Evolutionary conservation across 2,797 vertebrate genomes (phyloP).

Genomic region (Coregonus suidteri): DNA sequence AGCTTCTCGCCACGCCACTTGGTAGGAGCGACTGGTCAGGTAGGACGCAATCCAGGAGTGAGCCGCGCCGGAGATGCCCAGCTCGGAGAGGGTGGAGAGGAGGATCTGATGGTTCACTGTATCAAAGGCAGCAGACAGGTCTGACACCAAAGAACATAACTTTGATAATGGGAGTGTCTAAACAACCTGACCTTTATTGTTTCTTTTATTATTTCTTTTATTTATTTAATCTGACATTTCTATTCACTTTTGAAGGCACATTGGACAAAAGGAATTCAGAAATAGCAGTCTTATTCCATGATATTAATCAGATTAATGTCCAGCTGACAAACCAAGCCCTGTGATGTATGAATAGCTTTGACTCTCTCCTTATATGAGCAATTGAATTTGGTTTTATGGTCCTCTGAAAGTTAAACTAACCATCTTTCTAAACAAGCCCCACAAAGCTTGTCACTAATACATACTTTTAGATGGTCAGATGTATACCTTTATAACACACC

Average conservation of each 20-base stretch:
- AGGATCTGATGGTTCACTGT: too few species aligned
- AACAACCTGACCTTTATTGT: not conserved
- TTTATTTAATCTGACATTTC: not conserved
- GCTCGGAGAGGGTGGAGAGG: too few species aligned
- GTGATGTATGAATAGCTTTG: not conserved
- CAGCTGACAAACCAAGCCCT: not conserved
- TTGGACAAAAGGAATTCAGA: not conserved
- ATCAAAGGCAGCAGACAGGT: too few species aligned
- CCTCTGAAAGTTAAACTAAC: too few species aligned
- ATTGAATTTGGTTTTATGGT: too few species aligned
- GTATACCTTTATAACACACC: not conserved
- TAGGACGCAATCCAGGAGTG: too few species aligned
- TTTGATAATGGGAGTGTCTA: not conserved
- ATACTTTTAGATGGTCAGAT: too few species aligned
- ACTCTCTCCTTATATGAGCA: not conserved
- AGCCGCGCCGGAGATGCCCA: too few species aligned
- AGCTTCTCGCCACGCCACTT: too few species aligned
- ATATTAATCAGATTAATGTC: not conserved
- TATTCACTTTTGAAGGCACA: not conserved
- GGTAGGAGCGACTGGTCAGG: too few species aligned
- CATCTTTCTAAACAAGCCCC: too few species aligned
- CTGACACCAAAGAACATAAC: not conserved
- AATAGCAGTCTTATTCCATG: not conserved
- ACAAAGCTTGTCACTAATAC: too few species aligned
- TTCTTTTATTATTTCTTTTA: not conserved